phyloP scores from a whole-genome alignment of 2,113 vertebrate genomes.

The Tupaia chinensis region DNA sequence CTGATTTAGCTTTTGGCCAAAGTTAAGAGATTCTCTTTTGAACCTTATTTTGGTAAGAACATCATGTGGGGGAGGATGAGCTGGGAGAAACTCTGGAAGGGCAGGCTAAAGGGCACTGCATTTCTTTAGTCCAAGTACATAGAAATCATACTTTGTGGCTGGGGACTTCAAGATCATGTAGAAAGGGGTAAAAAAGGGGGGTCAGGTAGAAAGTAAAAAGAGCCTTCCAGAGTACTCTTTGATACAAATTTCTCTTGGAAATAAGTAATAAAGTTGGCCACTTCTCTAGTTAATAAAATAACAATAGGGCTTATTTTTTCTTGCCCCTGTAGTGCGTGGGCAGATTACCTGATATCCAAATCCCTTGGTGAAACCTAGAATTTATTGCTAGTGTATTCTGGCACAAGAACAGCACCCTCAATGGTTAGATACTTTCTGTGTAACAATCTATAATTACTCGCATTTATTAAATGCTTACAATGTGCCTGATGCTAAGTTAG shows the following conservation, averaged over 20 bases:
- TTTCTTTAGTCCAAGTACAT: neutral
- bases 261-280: neutral
- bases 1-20: constrained; percentile 76
- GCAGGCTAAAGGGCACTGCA: neutral
- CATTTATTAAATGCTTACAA: neutral
- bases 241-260: constrained; percentile 45
- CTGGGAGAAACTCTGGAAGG: neutral
- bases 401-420: neutral
- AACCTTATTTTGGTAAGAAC: constrained; percentile 69
- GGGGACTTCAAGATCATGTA: neutral
- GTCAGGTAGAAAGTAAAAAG: neutral
- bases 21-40: constrained; percentile 69
- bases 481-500: neutral
- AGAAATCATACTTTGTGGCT: neutral
- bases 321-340: constrained; percentile 7
- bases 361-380: neutral
- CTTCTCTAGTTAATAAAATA: neutral
- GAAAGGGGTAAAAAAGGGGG: neutral
- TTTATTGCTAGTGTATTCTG: neutral
- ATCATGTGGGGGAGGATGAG: neutral
- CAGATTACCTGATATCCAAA: neutral
- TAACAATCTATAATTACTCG: neutral
- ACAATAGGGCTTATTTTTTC: neutral
- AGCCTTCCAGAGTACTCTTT: neutral
- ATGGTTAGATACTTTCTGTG: neutral